Evolutionary conservation across 2,113 vertebrate genomes (phyloP).

Genomic region (Chionodraco myersi): DNA sequence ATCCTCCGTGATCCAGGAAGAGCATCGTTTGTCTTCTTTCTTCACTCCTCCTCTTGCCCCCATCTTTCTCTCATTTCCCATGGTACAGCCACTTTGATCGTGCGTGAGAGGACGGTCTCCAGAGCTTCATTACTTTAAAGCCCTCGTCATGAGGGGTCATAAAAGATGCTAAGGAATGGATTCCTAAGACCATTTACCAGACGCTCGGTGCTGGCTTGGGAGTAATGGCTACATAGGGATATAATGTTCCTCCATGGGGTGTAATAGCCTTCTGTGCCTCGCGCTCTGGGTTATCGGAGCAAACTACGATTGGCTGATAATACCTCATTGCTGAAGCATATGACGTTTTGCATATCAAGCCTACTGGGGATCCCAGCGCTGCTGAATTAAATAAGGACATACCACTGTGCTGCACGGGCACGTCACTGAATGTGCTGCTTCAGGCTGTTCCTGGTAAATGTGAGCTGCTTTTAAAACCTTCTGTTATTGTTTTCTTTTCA

Average conservation of each 20-base stretch:
- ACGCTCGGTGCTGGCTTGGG: constrained; percentile 43
- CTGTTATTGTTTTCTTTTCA: constrained; percentile 7
- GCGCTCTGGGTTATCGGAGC: constrained; percentile 56
- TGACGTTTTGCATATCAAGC: constrained; percentile 46
- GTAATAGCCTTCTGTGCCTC: constrained; percentile 58
- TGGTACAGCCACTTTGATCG: constrained; percentile 68
- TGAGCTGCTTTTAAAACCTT: constrained; percentile 16
- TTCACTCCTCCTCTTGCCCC: constrained; percentile 58
- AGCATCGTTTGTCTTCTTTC: constrained; percentile 78
- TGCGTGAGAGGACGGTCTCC: constrained; percentile 57
- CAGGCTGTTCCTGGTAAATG: background rate
- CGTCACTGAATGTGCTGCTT: constrained; percentile 20
- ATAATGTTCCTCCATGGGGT: constrained; percentile 47
- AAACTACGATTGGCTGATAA: constrained; percentile 37
- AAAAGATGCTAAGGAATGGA: constrained; percentile 79
- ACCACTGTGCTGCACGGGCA: constrained; percentile 26
- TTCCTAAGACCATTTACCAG: constrained; percentile 72
- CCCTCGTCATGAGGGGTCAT: constrained; percentile 65
- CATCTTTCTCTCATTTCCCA: constrained; percentile 68
- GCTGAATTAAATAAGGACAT: constrained; percentile 53
- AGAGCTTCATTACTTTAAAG: constrained; percentile 79
- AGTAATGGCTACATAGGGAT: constrained; percentile 67
- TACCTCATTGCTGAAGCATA: constrained; percentile 43
- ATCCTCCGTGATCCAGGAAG: constrained; percentile 75
- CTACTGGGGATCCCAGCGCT: constrained; percentile 34